A percentile compares a stretch with the other conserved stretches of the same genome.
phyloP scores from a whole-genome alignment of 2,888 invertebrate genomes.

The Drosophila limbata region DNA sequence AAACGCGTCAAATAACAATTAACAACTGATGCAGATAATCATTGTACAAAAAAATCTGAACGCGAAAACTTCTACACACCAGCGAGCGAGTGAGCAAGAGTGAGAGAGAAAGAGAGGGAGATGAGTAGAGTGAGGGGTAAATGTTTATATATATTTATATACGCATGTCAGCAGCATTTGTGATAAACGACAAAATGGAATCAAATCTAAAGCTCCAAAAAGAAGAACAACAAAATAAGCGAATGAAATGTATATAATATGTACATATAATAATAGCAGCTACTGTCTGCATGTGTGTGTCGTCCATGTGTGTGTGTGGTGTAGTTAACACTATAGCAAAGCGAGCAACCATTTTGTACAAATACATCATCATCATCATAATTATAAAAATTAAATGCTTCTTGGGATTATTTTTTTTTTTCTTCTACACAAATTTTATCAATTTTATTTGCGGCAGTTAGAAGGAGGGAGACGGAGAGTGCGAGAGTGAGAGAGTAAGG shows the following conservation, averaged over 20 bases:
- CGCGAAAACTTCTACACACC: slow-evolving; percentile 70
- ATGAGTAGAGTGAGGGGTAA: too few relatives aligned
- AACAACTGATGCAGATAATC: slow-evolving; percentile 85
- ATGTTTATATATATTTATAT: slow-evolving; percentile 23
- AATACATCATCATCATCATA: slow-evolving; percentile 78
- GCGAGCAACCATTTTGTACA: slow-evolving; percentile 61
- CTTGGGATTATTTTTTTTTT: slow-evolving; percentile 45
- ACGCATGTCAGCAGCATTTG: slow-evolving; percentile 68
- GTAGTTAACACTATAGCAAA: slow-evolving; percentile 50
- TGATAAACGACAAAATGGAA: slow-evolving; percentile 81
- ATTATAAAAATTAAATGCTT: slow-evolving; percentile 75
- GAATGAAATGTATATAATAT: slow-evolving; percentile 51
- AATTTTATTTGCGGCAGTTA: slow-evolving; percentile 68
- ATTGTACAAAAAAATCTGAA: slow-evolving; percentile 79
- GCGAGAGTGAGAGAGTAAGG: not conserved
- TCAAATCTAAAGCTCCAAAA: slow-evolving; percentile 79
- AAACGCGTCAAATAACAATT: slow-evolving; percentile 85
- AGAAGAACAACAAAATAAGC: slow-evolving; percentile 55
- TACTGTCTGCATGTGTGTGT: slow-evolving; percentile 53
- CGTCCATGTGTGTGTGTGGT: slow-evolving; percentile 21
- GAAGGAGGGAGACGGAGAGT: not conserved
- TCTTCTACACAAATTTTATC: slow-evolving; percentile 64
- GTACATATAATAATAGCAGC: slow-evolving; percentile 74
- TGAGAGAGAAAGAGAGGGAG: slow-evolving; percentile 5
- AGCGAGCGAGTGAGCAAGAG: slow-evolving; percentile 19